Evolutionary conservation across 2,888 invertebrate genomes (phyloP), one percentile per base, ranked within the genome.

Genomic region (Acrobeloides nanus): DNA sequence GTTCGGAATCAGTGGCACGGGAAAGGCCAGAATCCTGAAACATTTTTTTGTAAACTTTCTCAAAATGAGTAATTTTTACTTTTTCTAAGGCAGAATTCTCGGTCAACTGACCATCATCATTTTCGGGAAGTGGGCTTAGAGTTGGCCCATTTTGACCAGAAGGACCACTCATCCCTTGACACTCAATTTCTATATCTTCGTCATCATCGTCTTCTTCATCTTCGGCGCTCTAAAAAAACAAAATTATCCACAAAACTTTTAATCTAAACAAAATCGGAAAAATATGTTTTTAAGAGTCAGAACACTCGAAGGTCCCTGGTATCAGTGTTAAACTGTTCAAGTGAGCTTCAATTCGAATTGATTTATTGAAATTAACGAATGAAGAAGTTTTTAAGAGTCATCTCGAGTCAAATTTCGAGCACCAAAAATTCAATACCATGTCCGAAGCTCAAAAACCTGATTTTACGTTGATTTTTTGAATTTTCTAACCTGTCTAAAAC

Each of bases 21-120:
- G 60, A 60, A 6, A 56, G 31, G 18, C 56, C 56, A 4, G 60
- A 61, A 34, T 56, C 56, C 42, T 54, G 23, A 4, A 48, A 24
- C 20, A 12, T 44, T 17, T 7, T 8, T 23, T 32, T 39, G 8
- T 32, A 40, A 15, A 29, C 4, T 43, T 4, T 46, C 48, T 10
- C 10, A 12, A 8, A 12, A 34, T 38, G 8, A 7, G 8, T 10
- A 40, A 10, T 50, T 18, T 47, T 26, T 7, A 37, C 33, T 35
- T 54, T 38, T 21, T 56, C 40, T n/a, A 34, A 31, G n/a, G 31
- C 49, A 12, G 47, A 48, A 24, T 56, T 56, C 17, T 56, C 56
- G 8, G 55, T 59, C 24, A 46, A 34, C 18, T 52, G 42, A 25
- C 50, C 48, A 26, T 56, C 56, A 21, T 55, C 55, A 20, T 56